phyloP scores from a whole-genome alignment of 2,797 vertebrate genomes.

The Periparus ater region DNA sequence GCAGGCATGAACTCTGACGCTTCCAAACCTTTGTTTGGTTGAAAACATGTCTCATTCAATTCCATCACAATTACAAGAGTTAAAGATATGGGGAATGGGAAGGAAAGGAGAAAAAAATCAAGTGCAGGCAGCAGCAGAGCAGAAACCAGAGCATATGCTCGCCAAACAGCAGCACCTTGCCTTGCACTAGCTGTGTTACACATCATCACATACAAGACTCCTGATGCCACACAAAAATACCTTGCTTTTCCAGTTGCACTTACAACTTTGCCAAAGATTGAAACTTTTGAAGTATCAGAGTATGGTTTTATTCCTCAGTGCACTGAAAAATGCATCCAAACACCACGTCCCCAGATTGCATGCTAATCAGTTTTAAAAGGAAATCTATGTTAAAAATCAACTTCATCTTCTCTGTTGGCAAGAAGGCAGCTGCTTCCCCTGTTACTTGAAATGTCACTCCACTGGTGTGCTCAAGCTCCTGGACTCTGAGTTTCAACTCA shows the following conservation, averaged over 20 bases:
- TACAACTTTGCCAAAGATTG: background rate
- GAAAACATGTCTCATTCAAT: background rate
- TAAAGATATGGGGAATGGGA: background rate
- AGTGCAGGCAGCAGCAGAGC: background rate
- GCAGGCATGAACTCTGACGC: rapidly evolving
- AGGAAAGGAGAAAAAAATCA: background rate
- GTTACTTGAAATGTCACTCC: background rate
- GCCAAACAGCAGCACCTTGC: rapidly evolving
- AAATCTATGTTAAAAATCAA: background rate
- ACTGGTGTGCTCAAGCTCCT: background rate
- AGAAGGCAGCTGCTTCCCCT: background rate
- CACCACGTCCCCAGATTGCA: background rate
- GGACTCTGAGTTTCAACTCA: background rate
- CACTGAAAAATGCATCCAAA: rapidly evolving
- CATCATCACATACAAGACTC: background rate
- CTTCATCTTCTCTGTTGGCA: background rate
- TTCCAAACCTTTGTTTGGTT: background rate
- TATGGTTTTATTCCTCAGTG: background rate
- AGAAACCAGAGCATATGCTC: background rate
- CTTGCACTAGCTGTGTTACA: background rate
- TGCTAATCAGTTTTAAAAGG: background rate
- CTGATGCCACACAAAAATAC: background rate
- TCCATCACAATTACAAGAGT: background rate
- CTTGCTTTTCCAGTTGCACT: background rate
- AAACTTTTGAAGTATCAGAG: background rate